Base-by-base conservation (phyloP, 2,888 invertebrate genomes). In the Agriotes lineatus region DNA sequence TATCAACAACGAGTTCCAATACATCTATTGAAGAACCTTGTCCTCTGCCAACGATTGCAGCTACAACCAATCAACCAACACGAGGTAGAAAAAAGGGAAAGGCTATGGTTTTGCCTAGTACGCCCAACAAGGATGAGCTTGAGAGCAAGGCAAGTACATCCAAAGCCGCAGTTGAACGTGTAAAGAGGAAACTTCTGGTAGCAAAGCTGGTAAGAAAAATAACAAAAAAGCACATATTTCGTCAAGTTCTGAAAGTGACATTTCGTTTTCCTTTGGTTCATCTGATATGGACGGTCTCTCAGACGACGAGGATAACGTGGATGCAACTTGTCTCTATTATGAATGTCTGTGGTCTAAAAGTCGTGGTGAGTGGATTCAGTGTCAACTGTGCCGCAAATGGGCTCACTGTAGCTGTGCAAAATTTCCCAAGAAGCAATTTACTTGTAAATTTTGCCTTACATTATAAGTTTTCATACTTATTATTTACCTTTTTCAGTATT, bases 91-190 rank as follows among this genome's bases (percentile, higher is more conserved):
- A 25, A n/a, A n/a, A 50, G 9, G 50, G 50, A 7, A 14, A 44
- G 19, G 45, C 45, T 16, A 44, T 19, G 19, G 19, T 44, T 16
- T 44, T 44, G 19, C 7, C 45, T 19, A 9, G 18, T 44, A 44
- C 45, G 12, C 16, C 45, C 9, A 14, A 44, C 45, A 44, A 44
- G n/a, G 19, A 44, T 44, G 16, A 44, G 45, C 19, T 44, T 6
- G 45, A 44, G 45, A 44, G 19, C n/a, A 16, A 19, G 50, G n/a
- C 22, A n/a, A 22, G 22, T n/a, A 50, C 50, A 3, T 50, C 50
- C 7, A 25, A 33, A 50, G 12, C 50, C 30, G 30, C 25, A 52
- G 3, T 30, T 12, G 16, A 52, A 12, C 12, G n/a, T 12, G 50
- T 50, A 16, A 44, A 14, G 22, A 20, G 12, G n/a, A 50, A 12